Percentiles rank a stretch among this genome's conserved stretches.
phyloP scores from a whole-genome alignment of 2,888 invertebrate genomes.

The Drosophila fungiperda region DNA sequence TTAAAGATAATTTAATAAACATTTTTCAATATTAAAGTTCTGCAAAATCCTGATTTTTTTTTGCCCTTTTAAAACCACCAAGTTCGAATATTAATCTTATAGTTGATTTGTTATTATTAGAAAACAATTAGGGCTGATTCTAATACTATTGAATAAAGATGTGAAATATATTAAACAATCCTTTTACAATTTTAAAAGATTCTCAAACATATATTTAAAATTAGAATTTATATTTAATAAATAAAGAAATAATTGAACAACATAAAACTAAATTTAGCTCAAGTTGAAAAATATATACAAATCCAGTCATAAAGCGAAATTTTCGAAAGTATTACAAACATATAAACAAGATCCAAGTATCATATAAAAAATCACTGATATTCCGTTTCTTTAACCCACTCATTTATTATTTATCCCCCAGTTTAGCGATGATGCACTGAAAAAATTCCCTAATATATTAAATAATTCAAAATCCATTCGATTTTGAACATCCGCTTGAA shows the following conservation, averaged over 20 bases:
- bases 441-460: neutral
- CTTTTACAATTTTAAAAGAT: no score
- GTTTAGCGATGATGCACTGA: neutral
- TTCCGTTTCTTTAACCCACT: neutral
- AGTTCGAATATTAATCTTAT: no score
- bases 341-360: neutral
- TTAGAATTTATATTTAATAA: no score
- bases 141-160: neutral
- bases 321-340: no score
- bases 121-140: neutral
- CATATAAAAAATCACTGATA: neutral
- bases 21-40: neutral
- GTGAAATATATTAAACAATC: neutral
- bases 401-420: neutral
- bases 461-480: neutral
- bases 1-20: neutral
- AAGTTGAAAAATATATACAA: no score
- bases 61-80: no score
- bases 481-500: constrained; percentile 11
- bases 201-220: no score
- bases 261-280: no score
- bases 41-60: no score
- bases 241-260: no score
- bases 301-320: no score
- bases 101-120: neutral